phyloP scores from a whole-genome alignment of 2,888 invertebrate species.

The Drosophila subsilvestris region DNA sequence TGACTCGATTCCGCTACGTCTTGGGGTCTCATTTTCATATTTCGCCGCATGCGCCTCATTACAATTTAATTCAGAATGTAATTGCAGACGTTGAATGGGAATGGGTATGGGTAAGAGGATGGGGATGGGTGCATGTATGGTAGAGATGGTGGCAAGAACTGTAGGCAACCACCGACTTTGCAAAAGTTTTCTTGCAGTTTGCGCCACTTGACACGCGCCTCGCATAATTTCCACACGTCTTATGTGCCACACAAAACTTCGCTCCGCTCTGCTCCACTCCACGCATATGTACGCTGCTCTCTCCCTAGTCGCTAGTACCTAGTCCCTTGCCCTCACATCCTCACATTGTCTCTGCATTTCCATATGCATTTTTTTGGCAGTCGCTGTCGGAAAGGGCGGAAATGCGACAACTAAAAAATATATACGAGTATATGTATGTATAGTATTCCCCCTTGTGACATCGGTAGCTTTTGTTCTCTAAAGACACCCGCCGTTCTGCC shows the following conservation, averaged over 20 bases:
- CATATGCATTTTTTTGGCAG: constrained; percentile 74
- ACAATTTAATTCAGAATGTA: constrained; percentile 81
- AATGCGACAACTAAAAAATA: constrained; percentile 68
- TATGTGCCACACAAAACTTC: constrained; percentile 22
- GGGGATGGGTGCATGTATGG: constrained; percentile 11
- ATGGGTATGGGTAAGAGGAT: not conserved
- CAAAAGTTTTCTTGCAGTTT: constrained; percentile 55
- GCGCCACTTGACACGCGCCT: constrained; percentile 79
- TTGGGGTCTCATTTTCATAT: constrained; percentile 65
- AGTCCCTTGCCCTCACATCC: not conserved
- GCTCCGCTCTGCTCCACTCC: not conserved
- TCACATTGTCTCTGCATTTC: constrained; percentile 13
- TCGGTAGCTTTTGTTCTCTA: constrained; percentile 6
- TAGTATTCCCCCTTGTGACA: constrained; percentile 42
- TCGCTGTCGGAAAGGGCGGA: constrained; percentile 58
- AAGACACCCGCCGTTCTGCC: not conserved
- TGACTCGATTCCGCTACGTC: constrained; percentile 17
- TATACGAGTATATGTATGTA: too few species aligned
- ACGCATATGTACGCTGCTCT: constrained; percentile 26
- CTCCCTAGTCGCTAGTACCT: not conserved
- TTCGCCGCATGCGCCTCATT: constrained; percentile 78
- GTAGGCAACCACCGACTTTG: constrained; percentile 39
- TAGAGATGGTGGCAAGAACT: too few species aligned
- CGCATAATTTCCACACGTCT: constrained; percentile 64
- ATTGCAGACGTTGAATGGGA: constrained; percentile 58